Evolutionary conservation across 2,797 vertebrate species (phyloP), one percentile per base, ranked within the genome.

Genomic region (Ctenochaetus hawaiiensis): DNA sequence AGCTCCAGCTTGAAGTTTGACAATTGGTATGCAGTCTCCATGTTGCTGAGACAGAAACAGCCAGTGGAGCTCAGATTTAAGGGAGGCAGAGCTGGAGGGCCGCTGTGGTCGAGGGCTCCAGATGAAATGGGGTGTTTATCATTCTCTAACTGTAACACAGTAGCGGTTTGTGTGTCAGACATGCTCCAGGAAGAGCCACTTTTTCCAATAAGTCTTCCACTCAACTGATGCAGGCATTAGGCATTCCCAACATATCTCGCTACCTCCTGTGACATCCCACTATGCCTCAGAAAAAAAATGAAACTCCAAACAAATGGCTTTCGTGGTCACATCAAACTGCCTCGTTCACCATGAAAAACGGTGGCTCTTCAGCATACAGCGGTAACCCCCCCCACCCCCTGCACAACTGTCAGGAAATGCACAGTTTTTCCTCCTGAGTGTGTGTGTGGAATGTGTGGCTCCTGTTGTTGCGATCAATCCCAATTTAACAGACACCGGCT

Each of bases 391-490:
- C 26, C 26, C 26, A 30, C 26, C 26, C 26, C 87, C 72, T 44
- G 66, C 8, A 81, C n/a, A 39, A 85, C 89, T 87, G 91, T 89
- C 90, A 77, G 87, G 80, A 91, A 90, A 89, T 45, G 34, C 62
- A 17, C 56, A 23, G 22, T 73, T 84, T 78, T 49, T 64, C 58
- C 65, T 49, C 72, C 66, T 39, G 62, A 67, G 84, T 73, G 80
- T 67, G 87, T 60, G 82, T 43, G 81, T 61, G 75, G 81, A 90
- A 85, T 80, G 90, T 89, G 91, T 75, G 86, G 85, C 87, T 92
- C 81, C 90, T 87, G 93, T 95, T 95, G 94, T 94, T 89, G 89
- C 88, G 87, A 95, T 95, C 94, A 94, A 94, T 95, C 92, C 92
- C 93, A 94, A 94, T 95, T 95, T 94, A 95, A 93, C 92, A 94